Evolutionary conservation across 2,797 vertebrate species (phyloP), one percentile per base, ranked within the genome.

Genomic region (Silurus lanzhouensis): DNA sequence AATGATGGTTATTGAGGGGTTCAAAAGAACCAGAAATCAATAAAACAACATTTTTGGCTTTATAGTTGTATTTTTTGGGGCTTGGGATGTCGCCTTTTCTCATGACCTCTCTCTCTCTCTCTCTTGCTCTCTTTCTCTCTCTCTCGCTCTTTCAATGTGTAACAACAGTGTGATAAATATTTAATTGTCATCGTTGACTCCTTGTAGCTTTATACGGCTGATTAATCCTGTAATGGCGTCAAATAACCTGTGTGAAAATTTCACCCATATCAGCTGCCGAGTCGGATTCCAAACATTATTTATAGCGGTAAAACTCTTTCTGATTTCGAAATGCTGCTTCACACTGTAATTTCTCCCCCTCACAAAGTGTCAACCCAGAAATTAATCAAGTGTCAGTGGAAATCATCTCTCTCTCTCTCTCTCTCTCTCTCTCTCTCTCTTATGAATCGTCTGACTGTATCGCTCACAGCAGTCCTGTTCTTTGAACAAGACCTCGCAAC

Each of bases 401-500:
- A 66, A 64, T 63, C 82, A 58, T 75, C 58, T 52, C 52, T 67
- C 63, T 80, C 55, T 38, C 38, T 38, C 68, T 76, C 44, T 70
- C 55, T 7, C 6, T 10, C n/a, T 31, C 31, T 31, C 1, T 38
- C 2, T 38, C 68, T 76, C 44, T 70, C 55, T 7, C 6, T 10
- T 19, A 25, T 48, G 72, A 87, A 80, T 83, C 67, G 68, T 72
- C 46, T 66, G 19, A 55, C 76, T 48, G 19, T 38, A 81, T 64
- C 64, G 2, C 78, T 63, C 67, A 46, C 68, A 66, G 66, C 68
- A 9, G 31, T 27, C 31, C 52, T 15, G 27, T 57, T 70, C 70
- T 72, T 87, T 87, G 81, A 86, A 83, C 85, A 83, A 81, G 82
- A 60, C 77, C 82, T 81, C 78, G 70, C 76, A n/a, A 31, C 46